Evolutionary conservation across 2,888 invertebrate species (phyloP), one percentile per base, ranked within the genome.

Genomic region (Andrena bicolor): DNA sequence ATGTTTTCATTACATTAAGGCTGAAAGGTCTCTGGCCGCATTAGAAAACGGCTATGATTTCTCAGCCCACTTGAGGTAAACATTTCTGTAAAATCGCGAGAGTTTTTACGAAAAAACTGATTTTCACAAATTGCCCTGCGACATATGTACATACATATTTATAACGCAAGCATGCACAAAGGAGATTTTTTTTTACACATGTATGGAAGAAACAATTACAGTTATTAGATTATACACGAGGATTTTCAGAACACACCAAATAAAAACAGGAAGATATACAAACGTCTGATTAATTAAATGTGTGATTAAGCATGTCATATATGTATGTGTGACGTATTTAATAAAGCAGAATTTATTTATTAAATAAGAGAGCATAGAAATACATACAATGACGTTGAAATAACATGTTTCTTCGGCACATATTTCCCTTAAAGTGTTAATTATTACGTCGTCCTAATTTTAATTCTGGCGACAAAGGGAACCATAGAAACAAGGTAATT

Each of bases 261-360:
- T 13, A 4, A 41, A 41, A 41, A 28, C 30, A 28, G 3, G 7
- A 49, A 35, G 6, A 28, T 16, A 49, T 58, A 58, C 26, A 53
- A 35, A 28, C n/a, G 4, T 41, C 13, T 41, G 41, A 41, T 41
- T 41, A 41, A 20, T n/a, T 51, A 20, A 51, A 8, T 7, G 51
- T 30, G 13, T 48, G 23, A 71, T 20, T 53, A 60, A 58, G 48
- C 30, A 41, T 76, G 48, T 51, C 58, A 26, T 23, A 26, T 58
- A 4, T 76, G 26, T 49, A 20, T 65, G 41, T 61, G 8, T 32
- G 28, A 51, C 35, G 66, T 28, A 56, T 80, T 79, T 69, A 49
- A 51, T 51, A 51, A 80, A 79, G 74, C 70, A 41, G 82, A 65
- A 71, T 80, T 88, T 86, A 86, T 84, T 88, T 71, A 26, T 53